Conservation (phyloP, 2,113 vertebrate genomes). For the Stigmatopora nigra region DNA sequence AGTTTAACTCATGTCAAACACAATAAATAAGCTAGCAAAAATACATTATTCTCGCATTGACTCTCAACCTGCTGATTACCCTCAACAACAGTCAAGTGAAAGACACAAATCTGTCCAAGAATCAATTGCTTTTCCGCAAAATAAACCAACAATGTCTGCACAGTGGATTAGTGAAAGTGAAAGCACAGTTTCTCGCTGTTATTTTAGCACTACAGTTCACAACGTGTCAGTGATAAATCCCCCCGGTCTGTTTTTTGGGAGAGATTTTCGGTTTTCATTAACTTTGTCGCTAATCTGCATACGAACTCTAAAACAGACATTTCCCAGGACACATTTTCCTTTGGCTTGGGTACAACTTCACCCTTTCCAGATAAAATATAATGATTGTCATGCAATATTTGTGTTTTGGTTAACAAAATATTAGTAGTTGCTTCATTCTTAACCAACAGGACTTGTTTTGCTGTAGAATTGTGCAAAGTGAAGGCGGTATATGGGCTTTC, state of each 20-base stretch:
- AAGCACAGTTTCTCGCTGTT: conserved; percentile 2
- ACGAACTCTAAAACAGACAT: not conserved
- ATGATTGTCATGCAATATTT: too few relatives aligned
- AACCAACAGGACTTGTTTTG: too few relatives aligned
- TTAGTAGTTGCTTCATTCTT: not conserved
- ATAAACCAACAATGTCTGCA: not conserved
- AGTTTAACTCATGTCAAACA: not conserved
- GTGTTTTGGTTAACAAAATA: not conserved
- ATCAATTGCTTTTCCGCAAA: not conserved
- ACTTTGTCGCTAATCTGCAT: conserved; percentile 11
- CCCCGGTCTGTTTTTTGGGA: conserved; percentile 14
- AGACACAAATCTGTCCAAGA: not conserved
- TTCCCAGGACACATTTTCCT: not conserved
- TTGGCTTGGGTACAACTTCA: not conserved
- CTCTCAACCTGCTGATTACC: not conserved
- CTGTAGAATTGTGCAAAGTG: not conserved
- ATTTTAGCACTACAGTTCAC: conserved; percentile 28
- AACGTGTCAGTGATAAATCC: conserved; percentile 39
- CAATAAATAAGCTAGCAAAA: not conserved
- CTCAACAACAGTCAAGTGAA: not conserved
- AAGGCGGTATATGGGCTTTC: too few relatives aligned
- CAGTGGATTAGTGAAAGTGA: not conserved
- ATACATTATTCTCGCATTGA: not conserved
- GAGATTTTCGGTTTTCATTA: conserved; percentile 43
- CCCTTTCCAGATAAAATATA: too few relatives aligned